These are phyloP conservation scores for Drosophila albomicans DNA, from an alignment of 1,140 invertebrate species.

Conservation along the genomic window DNA sequence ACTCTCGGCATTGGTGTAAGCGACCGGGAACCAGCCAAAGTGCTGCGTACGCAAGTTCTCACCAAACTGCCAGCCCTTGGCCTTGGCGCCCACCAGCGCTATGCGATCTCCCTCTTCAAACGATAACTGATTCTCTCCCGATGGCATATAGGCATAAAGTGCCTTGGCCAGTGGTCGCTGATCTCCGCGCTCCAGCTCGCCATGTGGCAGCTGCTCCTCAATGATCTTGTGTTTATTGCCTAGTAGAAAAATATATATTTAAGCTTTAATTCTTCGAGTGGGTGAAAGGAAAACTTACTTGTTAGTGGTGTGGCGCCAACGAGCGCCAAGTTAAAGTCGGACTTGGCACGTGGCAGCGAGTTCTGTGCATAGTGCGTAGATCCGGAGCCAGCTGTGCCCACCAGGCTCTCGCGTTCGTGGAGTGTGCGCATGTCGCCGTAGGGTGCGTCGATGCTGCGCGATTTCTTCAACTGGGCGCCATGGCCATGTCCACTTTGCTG, in stretches of 20 bases:
- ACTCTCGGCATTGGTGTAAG: conserved; percentile 91
- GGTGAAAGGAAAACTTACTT: conserved; percentile 12
- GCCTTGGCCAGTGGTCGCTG: conserved; percentile 89
- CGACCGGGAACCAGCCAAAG: conserved; percentile 97
- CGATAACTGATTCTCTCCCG: conserved; percentile 95
- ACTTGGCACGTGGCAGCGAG: conserved; percentile 91
- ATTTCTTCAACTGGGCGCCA: conserved; percentile 91
- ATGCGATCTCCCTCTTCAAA: conserved; percentile 96
- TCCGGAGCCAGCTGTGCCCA: conserved; percentile 23
- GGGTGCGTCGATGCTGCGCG: conserved; percentile 94
- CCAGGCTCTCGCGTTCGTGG: conserved; percentile 84
- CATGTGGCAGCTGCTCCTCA: conserved; percentile 57
- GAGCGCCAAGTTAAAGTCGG: conserved; percentile 93
- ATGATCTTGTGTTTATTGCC: conserved; percentile 76
- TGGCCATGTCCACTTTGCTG: conserved; percentile 31
- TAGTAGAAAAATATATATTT: conserved; percentile 2
- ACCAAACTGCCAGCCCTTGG: conserved; percentile 98
- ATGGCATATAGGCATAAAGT: conserved; percentile 95
- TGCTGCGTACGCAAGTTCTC: conserved; percentile 95
- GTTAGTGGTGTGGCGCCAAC: conserved; percentile 82
- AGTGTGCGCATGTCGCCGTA: conserved; percentile 92
- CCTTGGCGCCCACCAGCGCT: conserved; percentile 94
- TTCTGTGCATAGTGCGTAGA: conserved; percentile 85
- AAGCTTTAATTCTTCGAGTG: too few relatives aligned
- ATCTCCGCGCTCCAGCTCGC: conserved; percentile 64